Evolutionary conservation across 53 echinoderm and acorn worm species (phyloP), one percentile per base, ranked within the genome.

Genomic region (Echinometra lucunter): DNA sequence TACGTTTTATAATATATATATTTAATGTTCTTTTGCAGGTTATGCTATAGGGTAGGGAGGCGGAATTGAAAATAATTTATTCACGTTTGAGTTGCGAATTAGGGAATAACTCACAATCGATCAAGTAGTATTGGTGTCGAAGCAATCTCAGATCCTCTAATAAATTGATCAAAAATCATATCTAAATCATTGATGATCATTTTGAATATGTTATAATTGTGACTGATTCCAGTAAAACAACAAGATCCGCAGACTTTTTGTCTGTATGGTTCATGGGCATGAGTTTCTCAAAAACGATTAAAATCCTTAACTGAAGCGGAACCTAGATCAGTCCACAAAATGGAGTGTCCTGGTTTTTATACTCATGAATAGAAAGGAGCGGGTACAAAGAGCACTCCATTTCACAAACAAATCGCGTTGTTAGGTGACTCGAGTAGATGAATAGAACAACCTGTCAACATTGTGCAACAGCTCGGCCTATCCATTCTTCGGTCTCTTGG

Each of bases 381-480:
- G 18, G 78, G 78, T 78, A 78, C 78, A 78, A 38, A 78, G 38
- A 23, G 42, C 23, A 40, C 42, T 78, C 19, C 38, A 78, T 78
- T 13, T 38, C 6, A 78, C 42, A 78, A 78, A 78, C 78, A 78
- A 78, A 78, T 42, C 78, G 78, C 78, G 78, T 78, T 78, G 78
- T 78, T 78, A 78, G 78, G 78, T 78, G 78, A 42, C 78, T 78
- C 23, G 78, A 19, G 17, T 42, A 23, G 42, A 78, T 78, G 23
- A 42, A 78, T 78, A 42, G 42, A 78, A 78, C 38, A 78, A 38
- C 78, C 6, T 17, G 6, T 75, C 19, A 42, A 42, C 42, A 0
- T 19, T 78, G 78, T 78, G 38, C 19, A 38, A 21, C 3, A 78
- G 78, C 40, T 78, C 78, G 78, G 18, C 78, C 78, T 78, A 19